Conservation (phyloP, 2,888 invertebrate species). For the Heliconius ethilla region DNA sequence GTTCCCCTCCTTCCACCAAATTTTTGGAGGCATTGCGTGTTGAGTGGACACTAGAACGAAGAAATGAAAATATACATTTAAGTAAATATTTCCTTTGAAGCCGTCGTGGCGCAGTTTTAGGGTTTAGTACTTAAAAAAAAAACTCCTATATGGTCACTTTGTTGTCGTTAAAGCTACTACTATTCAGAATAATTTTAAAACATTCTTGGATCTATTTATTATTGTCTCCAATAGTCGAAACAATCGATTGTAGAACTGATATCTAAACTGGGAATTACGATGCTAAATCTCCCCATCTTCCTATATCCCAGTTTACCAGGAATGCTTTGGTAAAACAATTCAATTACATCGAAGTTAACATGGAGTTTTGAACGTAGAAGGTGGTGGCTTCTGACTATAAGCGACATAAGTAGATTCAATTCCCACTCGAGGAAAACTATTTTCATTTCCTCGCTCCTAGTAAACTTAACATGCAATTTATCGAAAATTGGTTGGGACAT, state of each 20-base stretch:
- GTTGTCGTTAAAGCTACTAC: too few species aligned
- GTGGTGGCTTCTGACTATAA: not conserved
- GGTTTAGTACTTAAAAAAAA: too few species aligned
- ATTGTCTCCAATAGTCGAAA: not conserved
- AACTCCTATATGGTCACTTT: too few species aligned
- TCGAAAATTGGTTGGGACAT: not conserved
- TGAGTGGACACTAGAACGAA: too few species aligned
- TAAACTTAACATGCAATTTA: not conserved
- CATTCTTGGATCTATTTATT: too few species aligned
- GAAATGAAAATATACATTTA: too few species aligned
- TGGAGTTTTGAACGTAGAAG: not conserved
- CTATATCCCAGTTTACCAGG: not conserved
- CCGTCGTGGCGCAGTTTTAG: too few species aligned
- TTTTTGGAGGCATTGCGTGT: too few species aligned
- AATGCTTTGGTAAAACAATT: conserved; percentile 1
- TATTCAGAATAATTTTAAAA: too few species aligned
- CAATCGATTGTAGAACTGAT: not conserved
- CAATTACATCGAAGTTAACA: not conserved
- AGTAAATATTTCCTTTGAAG: too few species aligned
- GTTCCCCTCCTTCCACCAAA: too few species aligned
- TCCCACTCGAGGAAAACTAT: not conserved
- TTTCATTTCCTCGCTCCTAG: not conserved
- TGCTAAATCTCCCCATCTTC: too few species aligned
- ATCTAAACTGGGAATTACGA: not conserved
- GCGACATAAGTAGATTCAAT: not conserved